Evolutionary conservation across 2,888 invertebrate genomes (phyloP).

Genomic region (Pyrochroa serraticornis): DNA sequence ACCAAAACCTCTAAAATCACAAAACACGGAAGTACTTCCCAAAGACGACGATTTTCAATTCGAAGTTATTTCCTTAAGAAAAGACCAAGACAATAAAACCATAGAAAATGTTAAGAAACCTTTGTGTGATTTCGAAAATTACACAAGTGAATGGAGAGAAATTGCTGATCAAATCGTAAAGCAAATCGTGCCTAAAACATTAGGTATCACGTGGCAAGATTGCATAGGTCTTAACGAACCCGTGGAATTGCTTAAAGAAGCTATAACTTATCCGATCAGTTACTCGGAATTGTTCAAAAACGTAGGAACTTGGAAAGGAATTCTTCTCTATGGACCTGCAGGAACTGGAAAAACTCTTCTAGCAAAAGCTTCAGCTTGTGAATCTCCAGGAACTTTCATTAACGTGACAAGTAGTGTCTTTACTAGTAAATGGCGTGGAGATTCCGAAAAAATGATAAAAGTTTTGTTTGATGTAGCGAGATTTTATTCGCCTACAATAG

Average conservation of each 20-base stretch:
- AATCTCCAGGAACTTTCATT: constrained; percentile 82
- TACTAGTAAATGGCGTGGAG: constrained; percentile 95
- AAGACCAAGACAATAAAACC: too few relatives aligned
- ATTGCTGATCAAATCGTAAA: constrained; percentile 70
- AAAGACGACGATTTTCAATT: constrained; percentile 42
- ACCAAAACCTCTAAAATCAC: constrained; percentile 30
- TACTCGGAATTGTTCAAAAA: constrained; percentile 76
- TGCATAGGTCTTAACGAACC: constrained; percentile 78
- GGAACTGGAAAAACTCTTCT: constrained; percentile 85
- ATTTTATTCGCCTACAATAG: constrained; percentile 81
- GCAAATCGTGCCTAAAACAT: constrained; percentile 68
- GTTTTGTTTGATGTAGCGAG: constrained; percentile 85
- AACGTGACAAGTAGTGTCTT: constrained; percentile 88
- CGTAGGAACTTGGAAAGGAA: constrained; percentile 77
- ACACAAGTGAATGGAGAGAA: constrained; percentile 66
- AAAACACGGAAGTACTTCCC: constrained; percentile 25
- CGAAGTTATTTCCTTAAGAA: constrained; percentile 38
- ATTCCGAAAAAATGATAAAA: constrained; percentile 91
- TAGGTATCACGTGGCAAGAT: constrained; percentile 79
- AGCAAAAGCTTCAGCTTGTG: constrained; percentile 86
- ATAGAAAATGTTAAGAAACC: constrained; percentile 21
- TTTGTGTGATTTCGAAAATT: constrained; percentile 48
- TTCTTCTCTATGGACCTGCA: constrained; percentile 73
- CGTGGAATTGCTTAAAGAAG: constrained; percentile 81
- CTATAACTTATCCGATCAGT: constrained; percentile 79